A percentile compares a stretch with the other conserved stretches of the same genome.
phyloP scores from a whole-genome alignment of 2,113 vertebrate genomes.

The Cynopterus brachyotis region DNA sequence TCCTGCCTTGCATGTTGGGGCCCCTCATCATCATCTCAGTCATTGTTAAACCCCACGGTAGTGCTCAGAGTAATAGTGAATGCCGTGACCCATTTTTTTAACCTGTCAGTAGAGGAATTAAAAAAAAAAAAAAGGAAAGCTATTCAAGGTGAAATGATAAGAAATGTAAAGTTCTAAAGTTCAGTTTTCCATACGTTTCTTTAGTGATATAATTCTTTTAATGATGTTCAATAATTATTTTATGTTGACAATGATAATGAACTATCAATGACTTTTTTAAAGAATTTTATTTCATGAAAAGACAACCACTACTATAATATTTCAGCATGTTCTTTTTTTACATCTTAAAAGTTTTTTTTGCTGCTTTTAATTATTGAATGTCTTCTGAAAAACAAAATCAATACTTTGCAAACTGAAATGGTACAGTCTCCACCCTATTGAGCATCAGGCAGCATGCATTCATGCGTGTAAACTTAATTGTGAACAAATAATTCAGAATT shows the following conservation, averaged over 20 bases:
- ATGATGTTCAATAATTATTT: not conserved
- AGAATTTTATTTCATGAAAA: not conserved
- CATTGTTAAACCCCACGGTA: not conserved
- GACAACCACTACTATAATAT: not conserved
- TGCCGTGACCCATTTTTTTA: not conserved
- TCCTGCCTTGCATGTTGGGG: not conserved
- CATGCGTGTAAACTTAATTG: constrained; percentile 65
- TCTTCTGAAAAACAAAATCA: constrained; percentile 63
- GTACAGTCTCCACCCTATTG: constrained; percentile 46
- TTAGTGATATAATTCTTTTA: not conserved
- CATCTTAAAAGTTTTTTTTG: not conserved
- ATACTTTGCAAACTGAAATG: constrained; percentile 64
- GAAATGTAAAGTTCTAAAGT: not conserved
- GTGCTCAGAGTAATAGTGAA: not conserved
- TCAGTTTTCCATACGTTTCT: not conserved
- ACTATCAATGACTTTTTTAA: not conserved
- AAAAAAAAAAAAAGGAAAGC: not conserved
- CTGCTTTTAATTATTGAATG: constrained; percentile 53
- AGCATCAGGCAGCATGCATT: constrained; percentile 48
- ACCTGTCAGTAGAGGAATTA: not conserved
- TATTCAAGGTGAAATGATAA: not conserved
- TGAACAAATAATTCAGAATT: constrained; percentile 67
- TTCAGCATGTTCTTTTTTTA: not conserved
- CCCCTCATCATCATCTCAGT: not conserved
- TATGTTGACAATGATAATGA: not conserved